Evolutionary conservation across 2,888 invertebrate species (phyloP), one percentile per base, ranked within the genome.

Genomic region (Latrodectus hesperus): DNA sequence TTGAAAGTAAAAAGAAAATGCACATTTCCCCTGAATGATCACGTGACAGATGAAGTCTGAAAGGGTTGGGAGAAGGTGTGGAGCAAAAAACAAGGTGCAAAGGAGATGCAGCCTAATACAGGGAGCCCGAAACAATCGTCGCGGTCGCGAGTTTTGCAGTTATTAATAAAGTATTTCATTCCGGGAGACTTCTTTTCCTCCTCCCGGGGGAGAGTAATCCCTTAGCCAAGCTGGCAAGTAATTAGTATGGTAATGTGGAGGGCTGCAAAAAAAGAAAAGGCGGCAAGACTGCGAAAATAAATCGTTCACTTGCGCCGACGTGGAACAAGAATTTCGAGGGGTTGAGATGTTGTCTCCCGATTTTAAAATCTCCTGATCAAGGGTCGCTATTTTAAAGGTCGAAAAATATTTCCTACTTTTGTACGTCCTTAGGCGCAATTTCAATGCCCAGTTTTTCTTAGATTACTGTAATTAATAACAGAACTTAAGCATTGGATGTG

Each of bases 111-210:
- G 74, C 10, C 9, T n/a, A 38, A 53, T 68, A 60, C 17, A 8
- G 8, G 49, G 64, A 22, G 38, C 55, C 38, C 17, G 49, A 65
- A 81, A 87, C 86, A 87, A 87, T 87, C 86, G 86, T 77, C 86
- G 70, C 67, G 53, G 17, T 80, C 67, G 75, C 60, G 72, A 76
- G 80, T 81, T 86, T 73, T 87, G 86, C 51, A 81, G 81, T 87
- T 87, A 87, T 87, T 87, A 87, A 87, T 87, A 87, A 87, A 87
- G 77, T 87, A 87, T 77, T 87, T 87, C 78, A 84, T 84, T 84
- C 73, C 73, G 49, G 22, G 67, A 77, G 65, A 51, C 84, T 78
- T 77, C 67, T 49, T 60, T 16, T 77, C 26, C 60, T 60, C 78
- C 78, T 81, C 84, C 81, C 77, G n/a, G 67, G 77, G 76, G 81